These are phyloP conservation scores for Galago senegalensis DNA, from an alignment of 2,797 vertebrate genomes.

Conservation along the genomic window DNA sequence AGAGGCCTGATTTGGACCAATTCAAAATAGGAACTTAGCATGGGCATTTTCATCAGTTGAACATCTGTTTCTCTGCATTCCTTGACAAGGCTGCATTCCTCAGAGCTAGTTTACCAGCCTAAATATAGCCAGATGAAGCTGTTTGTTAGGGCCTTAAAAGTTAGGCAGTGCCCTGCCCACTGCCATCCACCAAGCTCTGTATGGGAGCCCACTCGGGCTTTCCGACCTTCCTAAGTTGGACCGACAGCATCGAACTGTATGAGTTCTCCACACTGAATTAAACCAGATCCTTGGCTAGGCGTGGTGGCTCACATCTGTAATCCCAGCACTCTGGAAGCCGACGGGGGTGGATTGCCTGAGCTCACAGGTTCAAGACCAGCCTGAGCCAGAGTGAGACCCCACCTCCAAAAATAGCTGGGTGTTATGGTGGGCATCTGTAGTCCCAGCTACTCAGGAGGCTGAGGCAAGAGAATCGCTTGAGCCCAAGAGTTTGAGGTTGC, in stretches of 20 bases:
- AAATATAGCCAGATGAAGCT: constrained; percentile 67
- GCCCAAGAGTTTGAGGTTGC: no score
- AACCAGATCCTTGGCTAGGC: background rate
- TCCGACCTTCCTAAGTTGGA: constrained; percentile 17
- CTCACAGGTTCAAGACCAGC: no score
- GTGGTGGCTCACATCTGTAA: no score
- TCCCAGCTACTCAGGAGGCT: no score
- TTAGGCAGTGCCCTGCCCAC: background rate
- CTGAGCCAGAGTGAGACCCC: no score
- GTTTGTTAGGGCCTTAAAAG: constrained; percentile 36
- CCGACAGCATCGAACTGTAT: background rate
- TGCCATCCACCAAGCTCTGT: constrained; percentile 9
- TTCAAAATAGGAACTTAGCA: constrained; percentile 50
- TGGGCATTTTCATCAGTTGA: constrained; percentile 35
- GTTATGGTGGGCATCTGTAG: no score
- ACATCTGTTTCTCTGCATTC: constrained; percentile 57
- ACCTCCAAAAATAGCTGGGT: no score
- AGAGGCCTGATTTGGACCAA: constrained; percentile 13
- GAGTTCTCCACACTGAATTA: background rate
- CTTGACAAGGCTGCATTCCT: constrained; percentile 51
- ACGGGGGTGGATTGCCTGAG: no score
- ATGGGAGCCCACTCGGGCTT: background rate
- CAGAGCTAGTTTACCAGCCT: constrained; percentile 52
- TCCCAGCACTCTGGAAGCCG: no score
- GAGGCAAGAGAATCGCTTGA: no score